phyloP scores from a whole-genome alignment of 2,888 invertebrate genomes.

The Labia minor region DNA sequence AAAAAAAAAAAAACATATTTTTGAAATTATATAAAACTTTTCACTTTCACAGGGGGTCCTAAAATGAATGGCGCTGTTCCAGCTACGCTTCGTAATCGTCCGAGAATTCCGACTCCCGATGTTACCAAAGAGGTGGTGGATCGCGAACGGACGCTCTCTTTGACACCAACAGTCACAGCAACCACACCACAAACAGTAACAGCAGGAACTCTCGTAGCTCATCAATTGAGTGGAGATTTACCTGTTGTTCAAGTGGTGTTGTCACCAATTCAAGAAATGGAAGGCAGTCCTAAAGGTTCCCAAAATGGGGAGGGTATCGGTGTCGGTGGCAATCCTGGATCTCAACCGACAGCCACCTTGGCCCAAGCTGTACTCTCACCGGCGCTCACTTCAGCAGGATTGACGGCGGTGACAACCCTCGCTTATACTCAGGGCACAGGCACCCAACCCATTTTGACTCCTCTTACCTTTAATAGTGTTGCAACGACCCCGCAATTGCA shows the following conservation, averaged over 20 bases:
- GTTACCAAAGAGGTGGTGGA: constrained; percentile 69
- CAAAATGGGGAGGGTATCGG: constrained; percentile 24
- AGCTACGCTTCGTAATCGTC: constrained; percentile 62
- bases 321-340: constrained; percentile 16
- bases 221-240: constrained; percentile 15
- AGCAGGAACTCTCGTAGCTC: constrained; percentile 18
- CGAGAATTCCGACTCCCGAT: constrained; percentile 82
- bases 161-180: constrained; percentile 17
- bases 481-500: constrained; percentile 29
- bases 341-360: constrained; percentile 54
- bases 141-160: constrained; percentile 54
- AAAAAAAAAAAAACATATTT: too few species aligned
- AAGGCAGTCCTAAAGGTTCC: constrained; percentile 51
- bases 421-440: constrained; percentile 40
- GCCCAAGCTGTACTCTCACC: constrained; percentile 68
- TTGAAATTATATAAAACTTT: too few species aligned
- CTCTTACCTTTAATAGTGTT: constrained; percentile 35
- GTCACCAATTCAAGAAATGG: constrained; percentile 75
- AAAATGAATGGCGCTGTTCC: constrained; percentile 60
- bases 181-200: background rate
- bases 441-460: constrained; percentile 43
- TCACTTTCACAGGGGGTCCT: constrained; percentile 55
- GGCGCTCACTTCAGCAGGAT: constrained; percentile 41
- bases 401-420: constrained; percentile 31
- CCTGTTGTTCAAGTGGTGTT: constrained; percentile 51